Conservation (phyloP, 2,888 invertebrate species). For the Sinodicranocentrus sp. region DNA sequence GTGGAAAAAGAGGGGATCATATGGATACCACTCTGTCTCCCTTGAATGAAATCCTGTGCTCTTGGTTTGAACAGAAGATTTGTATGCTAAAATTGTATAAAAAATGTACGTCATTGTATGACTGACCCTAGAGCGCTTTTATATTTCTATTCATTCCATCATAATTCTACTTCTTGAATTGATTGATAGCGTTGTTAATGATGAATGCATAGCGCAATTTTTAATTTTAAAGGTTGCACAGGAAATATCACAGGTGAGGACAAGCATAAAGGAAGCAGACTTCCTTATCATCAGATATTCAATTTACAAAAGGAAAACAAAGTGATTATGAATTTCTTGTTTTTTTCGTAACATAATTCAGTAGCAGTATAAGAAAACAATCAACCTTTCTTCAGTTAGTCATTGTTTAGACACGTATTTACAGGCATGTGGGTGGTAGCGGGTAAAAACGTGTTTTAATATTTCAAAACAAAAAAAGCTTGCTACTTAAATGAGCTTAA, state of each 20-base stretch:
- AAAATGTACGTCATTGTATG: no score
- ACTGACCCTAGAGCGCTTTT: no score
- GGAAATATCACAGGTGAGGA: slow-evolving; percentile 39
- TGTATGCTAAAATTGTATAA: no score
- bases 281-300: slow-evolving; percentile 7
- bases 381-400: slow-evolving; percentile 9
- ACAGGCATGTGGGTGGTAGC: not conserved
- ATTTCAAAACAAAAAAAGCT: no score
- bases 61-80: no score
- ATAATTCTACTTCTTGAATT: not conserved
- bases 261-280: slow-evolving; percentile 28
- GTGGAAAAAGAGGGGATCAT: not conserved
- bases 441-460: not conserved
- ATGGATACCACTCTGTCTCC: no score
- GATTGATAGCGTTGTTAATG: not conserved
- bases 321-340: not conserved
- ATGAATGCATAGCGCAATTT: not conserved
- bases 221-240: slow-evolving; percentile 47
- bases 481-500: no score
- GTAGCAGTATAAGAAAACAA: not conserved
- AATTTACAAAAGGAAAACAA: not conserved
- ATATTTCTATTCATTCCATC: no score
- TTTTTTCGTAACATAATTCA: not conserved
- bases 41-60: no score
- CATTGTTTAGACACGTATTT: not conserved